Base-by-base conservation (phyloP, 92 coral and sea anemone genomes). In the Meandrina meandrites region DNA sequence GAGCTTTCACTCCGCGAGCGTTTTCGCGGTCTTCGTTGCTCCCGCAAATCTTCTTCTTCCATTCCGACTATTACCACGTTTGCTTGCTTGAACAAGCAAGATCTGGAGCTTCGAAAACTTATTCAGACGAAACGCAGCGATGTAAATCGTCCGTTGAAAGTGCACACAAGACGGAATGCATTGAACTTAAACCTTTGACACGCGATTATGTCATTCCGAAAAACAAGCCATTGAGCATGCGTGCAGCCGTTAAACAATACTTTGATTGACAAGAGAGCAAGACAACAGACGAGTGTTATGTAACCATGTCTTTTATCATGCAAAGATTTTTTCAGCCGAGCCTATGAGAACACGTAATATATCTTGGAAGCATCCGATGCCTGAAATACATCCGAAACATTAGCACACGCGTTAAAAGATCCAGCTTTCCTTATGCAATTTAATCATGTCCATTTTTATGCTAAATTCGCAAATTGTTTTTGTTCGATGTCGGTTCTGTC, bases 121-220 rank as follows among this genome's bases (percentile, higher is more conserved):
- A 5, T 77, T 79, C 76, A 79, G 79, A 79, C 85, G 13, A 42
- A 57, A 28, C 47, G 81, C 78, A 74, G 10, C 57, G 21, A 48
- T 27, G 12, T 31, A 48, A 2, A 17, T 50, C 73, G 22, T 22
- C 82, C 76, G n/a, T 85, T 85, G 88, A 77, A 76, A 45, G 88
- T 85, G 83, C 76, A 85, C 62, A 45, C 17, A 74, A 58, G 45
- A 67, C 22, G 34, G 83, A 64, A 56, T 35, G 73, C 51, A 83
- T 58, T 90, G 94, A 92, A 92, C 94, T 92, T 92, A 79, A 74
- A 92, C 94, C 94, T 92, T 92, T 92, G 94, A 92, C 94, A 90
- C 84, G 74, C 88, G 91, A 90, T 92, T 92, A 90, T 78, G 91
- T 92, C 93, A 92, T 90, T 31, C 35, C 5, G 36, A 83, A 75